These are phyloP conservation scores for Exaiptasia diaphana DNA, from an alignment of 64 coral and sea anemone species.

Conservation along the genomic window DNA sequence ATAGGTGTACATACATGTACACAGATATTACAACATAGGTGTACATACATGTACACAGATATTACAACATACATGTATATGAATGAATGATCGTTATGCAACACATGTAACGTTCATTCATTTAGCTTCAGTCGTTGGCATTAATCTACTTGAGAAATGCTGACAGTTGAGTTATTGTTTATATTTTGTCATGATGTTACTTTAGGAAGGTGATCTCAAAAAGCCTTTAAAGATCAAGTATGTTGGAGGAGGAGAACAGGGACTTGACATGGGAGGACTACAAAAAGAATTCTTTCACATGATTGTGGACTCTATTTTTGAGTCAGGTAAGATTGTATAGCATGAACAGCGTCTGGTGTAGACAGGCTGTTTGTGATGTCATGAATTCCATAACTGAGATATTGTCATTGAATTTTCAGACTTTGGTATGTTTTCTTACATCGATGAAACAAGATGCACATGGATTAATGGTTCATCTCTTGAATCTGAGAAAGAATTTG, in stretches of 20 bases:
- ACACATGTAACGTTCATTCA: too few relatives aligned
- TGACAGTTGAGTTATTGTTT: too few relatives aligned
- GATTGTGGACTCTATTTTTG: conserved; percentile 83
- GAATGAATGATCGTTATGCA: too few relatives aligned
- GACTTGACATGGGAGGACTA: conserved; percentile 90
- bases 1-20: too few relatives aligned
- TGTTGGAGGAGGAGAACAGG: conserved; percentile 90
- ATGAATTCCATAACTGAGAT: too few relatives aligned
- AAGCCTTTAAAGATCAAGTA: conserved; percentile 97
- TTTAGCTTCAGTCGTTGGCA: too few relatives aligned
- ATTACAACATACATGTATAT: too few relatives aligned
- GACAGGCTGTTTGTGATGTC: background rate
- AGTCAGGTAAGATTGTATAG: conserved; percentile 57
- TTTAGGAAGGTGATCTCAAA: conserved; percentile 86
- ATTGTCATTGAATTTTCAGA: conserved; percentile 36
- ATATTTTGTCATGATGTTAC: too few relatives aligned
- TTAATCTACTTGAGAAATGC: too few relatives aligned
- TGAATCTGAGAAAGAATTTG: conserved; percentile 82
- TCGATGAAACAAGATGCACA: conserved; percentile 62
- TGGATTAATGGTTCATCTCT: conserved; percentile 86
- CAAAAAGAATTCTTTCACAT: conserved; percentile 99
- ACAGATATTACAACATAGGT: too few relatives aligned
- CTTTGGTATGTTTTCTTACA: conserved; percentile 85
- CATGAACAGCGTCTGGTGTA: background rate
- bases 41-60: too few relatives aligned